Evolutionary conservation across 2,888 invertebrate species (phyloP).

Genomic region (Brachypalpus laphriformis): DNA sequence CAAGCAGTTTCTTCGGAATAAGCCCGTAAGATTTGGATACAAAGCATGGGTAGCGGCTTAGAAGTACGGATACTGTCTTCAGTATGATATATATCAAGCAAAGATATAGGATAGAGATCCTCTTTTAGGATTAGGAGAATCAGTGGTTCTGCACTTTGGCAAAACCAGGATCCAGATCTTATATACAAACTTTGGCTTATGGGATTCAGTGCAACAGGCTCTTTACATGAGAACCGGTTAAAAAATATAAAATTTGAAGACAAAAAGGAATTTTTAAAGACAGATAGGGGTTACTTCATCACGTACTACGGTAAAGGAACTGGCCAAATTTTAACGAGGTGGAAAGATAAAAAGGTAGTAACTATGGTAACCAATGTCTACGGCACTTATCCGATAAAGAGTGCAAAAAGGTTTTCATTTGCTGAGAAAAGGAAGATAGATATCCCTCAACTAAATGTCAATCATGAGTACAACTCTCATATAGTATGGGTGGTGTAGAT

Average conservation of each 20-base stretch:
- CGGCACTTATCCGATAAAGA: background rate
- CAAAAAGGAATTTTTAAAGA: no score
- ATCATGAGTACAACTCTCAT: background rate
- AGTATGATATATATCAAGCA: no score
- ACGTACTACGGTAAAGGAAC: background rate
- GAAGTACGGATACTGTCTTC: no score
- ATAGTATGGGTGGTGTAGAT: conserved; percentile 7
- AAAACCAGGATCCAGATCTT: no score
- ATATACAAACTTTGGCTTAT: no score
- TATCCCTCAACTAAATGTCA: no score
- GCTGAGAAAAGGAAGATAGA: no score
- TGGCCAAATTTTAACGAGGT: background rate
- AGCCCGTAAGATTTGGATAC: background rate
- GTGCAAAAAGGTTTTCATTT: no score
- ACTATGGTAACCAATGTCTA: background rate
- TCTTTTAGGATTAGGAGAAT: no score
- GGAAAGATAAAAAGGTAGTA: background rate
- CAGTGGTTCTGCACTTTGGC: no score
- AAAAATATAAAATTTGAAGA: background rate
- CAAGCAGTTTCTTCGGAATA: background rate
- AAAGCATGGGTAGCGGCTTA: background rate
- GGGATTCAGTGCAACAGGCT: background rate
- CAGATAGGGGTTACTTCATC: background rate
- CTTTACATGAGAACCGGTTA: background rate
- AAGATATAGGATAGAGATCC: no score